Evolutionary conservation across 1,140 invertebrate genomes (phyloP), one percentile per base, ranked within the genome.

Genomic region (Chironomus striatipennis): DNA sequence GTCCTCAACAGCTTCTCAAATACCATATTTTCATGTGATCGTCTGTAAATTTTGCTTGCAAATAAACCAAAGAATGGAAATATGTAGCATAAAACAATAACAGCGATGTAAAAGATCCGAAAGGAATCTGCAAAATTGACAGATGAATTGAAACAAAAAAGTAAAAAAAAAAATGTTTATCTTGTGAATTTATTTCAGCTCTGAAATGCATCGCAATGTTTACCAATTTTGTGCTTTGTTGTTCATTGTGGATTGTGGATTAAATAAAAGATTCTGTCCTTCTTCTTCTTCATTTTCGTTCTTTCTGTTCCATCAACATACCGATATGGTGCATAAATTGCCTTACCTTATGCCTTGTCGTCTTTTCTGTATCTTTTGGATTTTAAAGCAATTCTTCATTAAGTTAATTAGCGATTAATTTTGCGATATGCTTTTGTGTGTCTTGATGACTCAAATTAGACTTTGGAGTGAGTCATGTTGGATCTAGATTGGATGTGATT

Each of bases 41-140:
- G 8, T 57, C 47, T 57, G 47, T n/a, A 57, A 57, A 57, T 57
- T 34, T 34, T 34, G 5, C 5, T 34, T 34, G 47, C 47, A 57
- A 57, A 57, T 57, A n/a, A n/a, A 57, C 8, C 9, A 57, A 57
- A 57, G 4, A 15, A 57, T n/a, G 12, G 12, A 57, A 57, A 57
- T n/a, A 57, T 57, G 47, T 10, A 57, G n/a, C 24, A 34, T 34
- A 34, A n/a, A 57, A 57, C 47, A 57, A 57, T 57, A 57, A 57
- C 24, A 57, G n/a, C n/a, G 47, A 57, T 57, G 47, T 57, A 57
- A 57, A 57, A 57, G 12, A 57, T 57, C 47, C 47, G n/a, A 57
- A 57, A n/a, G 47, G 47, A 57, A 57, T 57, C 47, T 57, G 47
- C 47, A n/a, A 57, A 57, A 57, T 57, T 57, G 47, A 57, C 47